Evolutionary conservation across 1,140 invertebrate genomes (phyloP).

Genomic region (Telenomus remus): DNA sequence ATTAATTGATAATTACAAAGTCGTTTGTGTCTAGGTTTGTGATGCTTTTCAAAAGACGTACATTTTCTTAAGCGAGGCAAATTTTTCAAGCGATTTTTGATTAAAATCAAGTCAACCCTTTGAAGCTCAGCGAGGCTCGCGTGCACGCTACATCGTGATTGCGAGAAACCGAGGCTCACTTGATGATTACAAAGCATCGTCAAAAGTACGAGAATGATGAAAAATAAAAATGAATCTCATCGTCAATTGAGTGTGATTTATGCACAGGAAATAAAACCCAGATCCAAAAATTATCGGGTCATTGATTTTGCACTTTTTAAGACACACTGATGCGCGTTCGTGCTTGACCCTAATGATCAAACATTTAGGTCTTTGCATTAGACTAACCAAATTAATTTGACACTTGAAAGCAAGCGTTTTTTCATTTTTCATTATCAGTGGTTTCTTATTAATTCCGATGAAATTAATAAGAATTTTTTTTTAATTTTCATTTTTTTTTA

Average conservation of each 20-base stretch:
- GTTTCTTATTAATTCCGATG: too few relatives aligned
- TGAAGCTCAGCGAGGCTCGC: slow-evolving; percentile 44
- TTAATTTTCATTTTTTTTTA: too few relatives aligned
- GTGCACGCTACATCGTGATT: slow-evolving; percentile 48
- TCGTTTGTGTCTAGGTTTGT: too few relatives aligned
- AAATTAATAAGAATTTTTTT: too few relatives aligned
- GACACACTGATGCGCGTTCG: slow-evolving; percentile 36
- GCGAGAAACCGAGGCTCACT: slow-evolving; percentile 40
- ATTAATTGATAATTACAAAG: too few relatives aligned
- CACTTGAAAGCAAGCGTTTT: slow-evolving; percentile 17
- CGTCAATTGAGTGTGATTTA: slow-evolving; percentile 44
- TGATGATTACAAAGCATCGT: slow-evolving; percentile 48
- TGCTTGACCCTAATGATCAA: slow-evolving; percentile 53
- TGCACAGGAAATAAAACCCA: slow-evolving; percentile 54
- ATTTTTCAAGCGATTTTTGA: slow-evolving; percentile 7
- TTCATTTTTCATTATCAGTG: too few relatives aligned
- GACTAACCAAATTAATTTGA: slow-evolving; percentile 32
- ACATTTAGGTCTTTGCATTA: slow-evolving; percentile 26
- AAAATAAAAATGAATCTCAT: slow-evolving; percentile 34
- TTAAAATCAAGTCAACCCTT: slow-evolving; percentile 37
- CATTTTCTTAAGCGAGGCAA: too few relatives aligned
- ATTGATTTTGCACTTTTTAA: slow-evolving; percentile 47
- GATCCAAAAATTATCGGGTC: slow-evolving; percentile 48
- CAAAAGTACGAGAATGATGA: slow-evolving; percentile 18
- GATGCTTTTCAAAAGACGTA: too few relatives aligned